Evolutionary conservation across 92 coral and sea anemone genomes (phyloP), one percentile per base, ranked within the genome.

Genomic region (Nematostella vectensis): DNA sequence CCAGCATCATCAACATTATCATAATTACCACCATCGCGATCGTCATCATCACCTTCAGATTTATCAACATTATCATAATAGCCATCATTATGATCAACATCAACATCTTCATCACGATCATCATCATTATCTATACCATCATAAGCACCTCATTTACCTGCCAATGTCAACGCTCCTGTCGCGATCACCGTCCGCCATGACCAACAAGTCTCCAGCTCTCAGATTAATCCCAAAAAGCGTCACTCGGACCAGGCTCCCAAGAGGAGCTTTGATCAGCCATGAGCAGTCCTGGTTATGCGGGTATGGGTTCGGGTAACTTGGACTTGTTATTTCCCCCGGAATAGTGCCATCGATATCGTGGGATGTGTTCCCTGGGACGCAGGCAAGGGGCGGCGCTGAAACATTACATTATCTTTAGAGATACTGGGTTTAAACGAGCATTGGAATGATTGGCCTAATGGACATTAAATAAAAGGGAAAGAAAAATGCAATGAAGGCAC

Each of bases 181-280:
- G 0, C 62, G 54, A 21, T 66, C 55, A 8, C 72, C 72, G 47
- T 66, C 72, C 27, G 55, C 24, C 3, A 66, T 29, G 8, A 26
- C 44, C 31, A 66, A 25, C n/a, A 15, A 31, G 33, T 66, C 72
- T 16, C 25, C 50, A 11, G 20, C 12, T 0, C 17, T 42, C 11
- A 66, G 55, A 39, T 54, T 45, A 4, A 66, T 27, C 22, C 47
- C 30, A 1, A 28, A 27, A 2, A 66, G 22, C 3, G 62, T 54
- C 30, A 66, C 63, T 0, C 63, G 50, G 17, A 66, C 56, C 10
- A 66, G 43, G 40, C 37, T 43, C 12, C 44, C 72, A 15, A 66
- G 20, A n/a, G 72, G 72, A 16, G 55, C 72, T 27, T 55, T 55
- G 45, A 66, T 57, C 10, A 53, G 44, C 72, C 72, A 66, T 28